Conservation (phyloP, 2,888 invertebrate species). For the Pterostichus madidus region DNA sequence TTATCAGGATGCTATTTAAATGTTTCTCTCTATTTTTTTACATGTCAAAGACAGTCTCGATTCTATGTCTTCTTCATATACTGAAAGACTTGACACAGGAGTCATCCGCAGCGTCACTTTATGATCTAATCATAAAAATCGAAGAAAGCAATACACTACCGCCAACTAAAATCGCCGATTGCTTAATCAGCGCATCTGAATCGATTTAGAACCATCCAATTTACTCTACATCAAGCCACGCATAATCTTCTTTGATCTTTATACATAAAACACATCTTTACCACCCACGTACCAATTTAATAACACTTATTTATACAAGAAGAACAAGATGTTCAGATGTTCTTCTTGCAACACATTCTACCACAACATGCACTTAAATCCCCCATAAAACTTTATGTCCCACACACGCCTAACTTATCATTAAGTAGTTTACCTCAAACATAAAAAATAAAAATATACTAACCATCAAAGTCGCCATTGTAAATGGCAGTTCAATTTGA, state of each 20-base stretch:
- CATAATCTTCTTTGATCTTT: conserved; percentile 43
- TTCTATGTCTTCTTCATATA: too few species aligned
- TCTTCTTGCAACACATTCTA: conserved; percentile 10
- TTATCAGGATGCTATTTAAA: too few species aligned
- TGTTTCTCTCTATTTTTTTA: too few species aligned
- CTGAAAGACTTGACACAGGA: too few species aligned
- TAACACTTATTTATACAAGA: conserved; percentile 29
- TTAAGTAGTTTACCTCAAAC: conserved; percentile 23
- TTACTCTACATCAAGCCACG: neutral
- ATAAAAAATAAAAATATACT: neutral
- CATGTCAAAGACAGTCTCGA: too few species aligned
- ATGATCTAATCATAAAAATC: too few species aligned
- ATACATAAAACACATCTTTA: conserved; percentile 1
- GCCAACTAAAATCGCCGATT: too few species aligned
- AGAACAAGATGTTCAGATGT: neutral
- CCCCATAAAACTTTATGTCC: conserved; percentile 6
- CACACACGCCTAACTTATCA: conserved; percentile 8
- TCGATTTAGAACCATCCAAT: neutral
- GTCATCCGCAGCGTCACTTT: neutral
- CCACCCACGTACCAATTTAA: conserved; percentile 36
- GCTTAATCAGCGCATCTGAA: too few species aligned
- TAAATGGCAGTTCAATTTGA: conserved; percentile 9
- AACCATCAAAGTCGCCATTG: neutral
- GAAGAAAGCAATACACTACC: neutral
- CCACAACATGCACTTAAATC: conserved; percentile 17